Base-by-base conservation (phyloP, 2,113 vertebrate genomes). In the Onychostruthus taczanowskii region DNA sequence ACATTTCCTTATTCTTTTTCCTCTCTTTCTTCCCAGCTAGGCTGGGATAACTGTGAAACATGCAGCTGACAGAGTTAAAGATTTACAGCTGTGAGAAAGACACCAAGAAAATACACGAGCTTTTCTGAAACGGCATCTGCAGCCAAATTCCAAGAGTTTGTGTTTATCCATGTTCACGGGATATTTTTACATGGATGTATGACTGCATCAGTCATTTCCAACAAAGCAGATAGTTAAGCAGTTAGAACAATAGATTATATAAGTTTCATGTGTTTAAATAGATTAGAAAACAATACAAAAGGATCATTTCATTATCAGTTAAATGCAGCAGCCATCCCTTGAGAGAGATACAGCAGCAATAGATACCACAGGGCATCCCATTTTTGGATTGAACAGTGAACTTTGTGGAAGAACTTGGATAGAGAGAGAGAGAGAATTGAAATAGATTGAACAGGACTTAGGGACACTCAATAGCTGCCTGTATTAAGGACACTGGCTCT, bases 21-120 rank as follows among this genome's bases (percentile, higher is more conserved):
- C 15, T 86, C 62, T 73, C 41, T 72, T 89, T 62, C 72, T 93
- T 83, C 74, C 66, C 56, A 82, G 53, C 30, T 76, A 63, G 43
- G 18, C 68, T 94, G 73, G 76, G 62, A 66, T 72, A 92, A 91
- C 18, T 44, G 55, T 55, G 37, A 72, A 91, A 81, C 19, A 27
- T 13, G 8, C 58, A 94, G 49, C 84, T 81, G 63, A 76, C 55
- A 86, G 41, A 84, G 33, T 76, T 67, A 87, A 72, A 91, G 62
- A 94, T 75, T 92, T 90, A 93, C 83, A 95, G 72, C 87, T 86
- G 68, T 64, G 82, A 87, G 67, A 88, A 90, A 81, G 67, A 70
- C 28, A 62, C 35, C 27, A 55, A 76, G 49, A 82, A 91, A 91
- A 89, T 31, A 84, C 21, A 76, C 1, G 0, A 75, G 58, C 37